Base-by-base conservation (phyloP, 2,888 invertebrate genomes). In the Corythucha ciliata region DNA sequence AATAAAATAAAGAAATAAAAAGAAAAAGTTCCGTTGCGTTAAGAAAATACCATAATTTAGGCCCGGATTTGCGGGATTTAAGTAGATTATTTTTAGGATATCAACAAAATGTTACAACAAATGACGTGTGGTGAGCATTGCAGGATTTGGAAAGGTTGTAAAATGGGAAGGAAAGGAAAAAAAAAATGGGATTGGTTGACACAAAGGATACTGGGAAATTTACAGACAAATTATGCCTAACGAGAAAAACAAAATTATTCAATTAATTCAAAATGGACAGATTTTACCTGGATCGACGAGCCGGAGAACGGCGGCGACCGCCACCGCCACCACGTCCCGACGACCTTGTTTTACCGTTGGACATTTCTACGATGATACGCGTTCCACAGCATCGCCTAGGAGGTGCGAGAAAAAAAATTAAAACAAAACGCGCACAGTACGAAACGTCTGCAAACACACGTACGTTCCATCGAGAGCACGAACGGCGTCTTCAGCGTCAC, bases 311-410 rank as follows among this genome's bases (percentile, higher is more conserved):
- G 32, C 60, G 47, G 10, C 60, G 49, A 18, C 41, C 59, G 39
- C 5, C 58, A 42, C 21, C n/a, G n/a, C 56, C 55, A 26, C 55
- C 57, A 22, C 59, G 55, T 18, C 60, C 58, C 21, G 58, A 55
- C 25, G 58, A 53, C 12, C 63, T 48, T 16, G 63, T 60, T 27
- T 73, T 68, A 6, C 63, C 63, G 50, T 60, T 62, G 0, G 90
- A 90, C 91, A 91, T 91, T 72, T 92, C 91, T 14, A 91, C 90
- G 56, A 90, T 79, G 47, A 91, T 86, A 64, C 90, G 78, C 24
- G 87, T 84, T 8, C 91, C 90, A 70, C 90, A 90, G 70, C 87
- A 84, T 45, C 88, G 81, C 55, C 88, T 89, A 52, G 24, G 58
- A 65, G 12, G 68, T 66, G 20, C 21, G 39, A 34, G 20, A 10